Percentiles rank a stretch among this genome's conserved stretches.
These are phyloP conservation scores for Trichopoda pennipes DNA, from an alignment of 2,888 invertebrate species.

Conservation along the genomic window DNA sequence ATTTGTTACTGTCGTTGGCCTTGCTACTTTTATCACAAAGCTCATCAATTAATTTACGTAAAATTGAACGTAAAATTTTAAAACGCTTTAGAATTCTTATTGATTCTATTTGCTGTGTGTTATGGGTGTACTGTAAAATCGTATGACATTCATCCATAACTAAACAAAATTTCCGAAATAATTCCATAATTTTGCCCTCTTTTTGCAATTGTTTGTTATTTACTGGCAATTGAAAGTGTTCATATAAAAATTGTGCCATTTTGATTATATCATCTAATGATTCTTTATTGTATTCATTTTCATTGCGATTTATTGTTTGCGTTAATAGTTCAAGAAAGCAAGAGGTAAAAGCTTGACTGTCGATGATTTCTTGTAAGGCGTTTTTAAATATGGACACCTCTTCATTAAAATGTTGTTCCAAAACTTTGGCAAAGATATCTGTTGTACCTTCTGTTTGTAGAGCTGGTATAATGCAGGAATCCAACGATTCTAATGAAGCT, in stretches of 20 bases:
- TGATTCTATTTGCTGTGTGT: conserved; percentile 73
- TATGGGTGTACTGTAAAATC: conserved; percentile 73
- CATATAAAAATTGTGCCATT: conserved; percentile 75
- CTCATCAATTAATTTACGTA: conserved; percentile 74
- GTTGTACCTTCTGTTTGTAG: conserved; percentile 72
- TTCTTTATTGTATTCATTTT: conserved; percentile 72
- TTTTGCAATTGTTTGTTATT: conserved; percentile 72
- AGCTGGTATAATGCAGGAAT: conserved; percentile 78
- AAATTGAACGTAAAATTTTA: conserved; percentile 77
- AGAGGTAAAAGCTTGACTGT: conserved; percentile 76
- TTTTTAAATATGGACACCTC: conserved; percentile 76
- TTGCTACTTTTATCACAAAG: conserved; percentile 60
- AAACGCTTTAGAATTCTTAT: conserved; percentile 78
- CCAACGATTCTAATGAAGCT: conserved; percentile 79
- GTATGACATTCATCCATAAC: conserved; percentile 79
- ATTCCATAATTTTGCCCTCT: conserved; percentile 68
- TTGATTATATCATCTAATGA: conserved; percentile 72
- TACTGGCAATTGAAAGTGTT: conserved; percentile 76
- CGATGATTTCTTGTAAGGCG: conserved; percentile 78
- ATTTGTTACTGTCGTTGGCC: conserved; percentile 7
- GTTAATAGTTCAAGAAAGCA: conserved; percentile 76
- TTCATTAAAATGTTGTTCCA: conserved; percentile 79
- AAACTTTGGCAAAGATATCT: conserved; percentile 74
- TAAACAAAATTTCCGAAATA: conserved; percentile 73
- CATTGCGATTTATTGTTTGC: conserved; percentile 70